Evolutionary conservation across 2,113 vertebrate genomes (phyloP), one percentile per base, ranked within the genome.

Genomic region (Paracyprichromis sp.): DNA sequence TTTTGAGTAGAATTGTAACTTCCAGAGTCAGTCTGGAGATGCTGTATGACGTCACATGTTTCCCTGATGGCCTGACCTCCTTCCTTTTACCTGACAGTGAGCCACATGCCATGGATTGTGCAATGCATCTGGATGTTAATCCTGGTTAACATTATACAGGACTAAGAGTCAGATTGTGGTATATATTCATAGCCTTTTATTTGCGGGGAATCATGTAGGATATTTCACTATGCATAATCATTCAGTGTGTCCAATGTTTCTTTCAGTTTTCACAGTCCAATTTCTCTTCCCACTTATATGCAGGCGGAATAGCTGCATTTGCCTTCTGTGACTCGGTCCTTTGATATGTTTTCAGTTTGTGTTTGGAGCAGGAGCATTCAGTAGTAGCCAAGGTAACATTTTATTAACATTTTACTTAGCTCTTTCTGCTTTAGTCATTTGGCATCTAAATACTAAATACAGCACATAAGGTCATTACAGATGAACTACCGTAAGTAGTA

Each of bases 51-150:
- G 53, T 56, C 45, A 83, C 81, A 61, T 34, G 53, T 83, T 45
- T 92, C 86, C 89, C 84, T 10, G 4, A 34, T 86, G 85, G 80
- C 82, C 47, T 93, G 85, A 86, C 78, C 89, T 85, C 61, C 63
- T 91, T 90, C 83, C 61, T 54, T 87, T 89, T 56, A 80, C 36
- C 50, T 47, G 82, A 61, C 83, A 82, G 69, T 6, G 17, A 66
- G 40, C 34, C 47, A 29, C 83, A 86, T 79, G 38, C 59, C 59
- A 36, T 34, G 31, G 24, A 82, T 31, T 50, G 17, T 73, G 38
- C 50, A 88, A 88, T 83, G 71, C 81, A 90, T 92, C 82, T 7
- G 10, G 47, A 59, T 86, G 73, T 76, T 78, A 36, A 73, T 45
- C 14, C 71, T 89, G 81, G 80, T 83, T 86, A 86, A 90, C 61